These are phyloP conservation scores for Vombatus ursinus DNA, from an alignment of 2,113 vertebrate species.

Conservation along the genomic window DNA sequence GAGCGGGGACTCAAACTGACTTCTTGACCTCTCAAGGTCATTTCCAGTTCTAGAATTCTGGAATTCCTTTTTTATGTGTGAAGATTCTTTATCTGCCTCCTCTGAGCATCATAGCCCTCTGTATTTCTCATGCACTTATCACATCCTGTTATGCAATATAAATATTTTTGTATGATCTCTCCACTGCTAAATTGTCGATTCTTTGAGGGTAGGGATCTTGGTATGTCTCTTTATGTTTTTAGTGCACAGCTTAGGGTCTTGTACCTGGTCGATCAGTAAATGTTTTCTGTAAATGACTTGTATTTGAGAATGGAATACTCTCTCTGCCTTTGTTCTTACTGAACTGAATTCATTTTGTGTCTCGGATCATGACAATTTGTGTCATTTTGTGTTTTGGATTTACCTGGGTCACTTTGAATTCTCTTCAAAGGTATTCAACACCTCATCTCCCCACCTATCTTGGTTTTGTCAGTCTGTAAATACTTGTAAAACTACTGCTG, in stretches of 20 bases:
- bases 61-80: background rate
- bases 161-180: background rate
- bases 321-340: background rate
- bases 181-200: background rate
- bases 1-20: background rate
- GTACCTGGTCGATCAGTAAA: background rate
- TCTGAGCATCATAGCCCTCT: background rate
- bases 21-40: background rate
- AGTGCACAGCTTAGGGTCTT: background rate
- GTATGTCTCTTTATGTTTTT: background rate
- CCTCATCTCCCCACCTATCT: slow-evolving; percentile 8
- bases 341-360: slow-evolving; percentile 22
- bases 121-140: background rate
- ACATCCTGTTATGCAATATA: background rate
- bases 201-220: background rate
- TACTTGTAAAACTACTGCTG: background rate
- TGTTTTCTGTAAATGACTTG: background rate
- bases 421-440: slow-evolving; percentile 13
- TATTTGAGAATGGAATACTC: background rate
- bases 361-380: background rate
- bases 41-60: slow-evolving; percentile 1
- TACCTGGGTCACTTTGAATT: slow-evolving; percentile 17
- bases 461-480: slow-evolving; percentile 7
- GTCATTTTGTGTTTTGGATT: slow-evolving; percentile 20
- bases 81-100: background rate